Conservation (phyloP, 2,113 vertebrate species). For the Halcyon malimbica region DNA sequence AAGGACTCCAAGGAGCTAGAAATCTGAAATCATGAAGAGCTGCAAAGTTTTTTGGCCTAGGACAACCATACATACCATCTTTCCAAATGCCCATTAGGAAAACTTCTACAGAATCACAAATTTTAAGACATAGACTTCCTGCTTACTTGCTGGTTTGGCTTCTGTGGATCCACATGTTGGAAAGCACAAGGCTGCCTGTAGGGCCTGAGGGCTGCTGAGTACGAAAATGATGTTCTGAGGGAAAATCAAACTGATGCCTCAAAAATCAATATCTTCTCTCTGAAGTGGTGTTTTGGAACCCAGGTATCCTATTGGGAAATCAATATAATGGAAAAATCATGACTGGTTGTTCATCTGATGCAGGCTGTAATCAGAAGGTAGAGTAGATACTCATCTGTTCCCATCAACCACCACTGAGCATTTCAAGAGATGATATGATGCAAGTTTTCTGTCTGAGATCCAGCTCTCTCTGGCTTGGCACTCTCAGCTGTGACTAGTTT, state of each 20-base stretch:
- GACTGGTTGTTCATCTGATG: background rate
- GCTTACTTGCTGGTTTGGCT: background rate
- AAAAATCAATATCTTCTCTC: background rate
- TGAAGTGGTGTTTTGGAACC: background rate
- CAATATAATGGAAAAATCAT: background rate
- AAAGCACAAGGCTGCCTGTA: background rate
- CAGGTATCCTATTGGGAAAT: background rate
- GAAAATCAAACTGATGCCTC: background rate
- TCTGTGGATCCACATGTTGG: background rate
- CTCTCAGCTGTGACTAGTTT: background rate
- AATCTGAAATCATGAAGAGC: background rate
- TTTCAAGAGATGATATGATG: background rate
- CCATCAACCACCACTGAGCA: background rate
- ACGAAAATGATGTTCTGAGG: background rate
- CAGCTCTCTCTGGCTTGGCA: background rate
- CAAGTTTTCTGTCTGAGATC: constrained; percentile 30
- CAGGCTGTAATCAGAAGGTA: background rate
- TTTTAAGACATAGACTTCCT: background rate
- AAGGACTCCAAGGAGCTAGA: background rate
- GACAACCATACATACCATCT: background rate
- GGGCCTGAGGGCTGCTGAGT: background rate
- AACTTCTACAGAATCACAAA: background rate
- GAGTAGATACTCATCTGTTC: background rate
- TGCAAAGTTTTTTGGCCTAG: background rate
- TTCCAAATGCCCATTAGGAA: background rate